Evolutionary conservation across 2,797 vertebrate species (phyloP).

Genomic region (Halcyon chelicuti): DNA sequence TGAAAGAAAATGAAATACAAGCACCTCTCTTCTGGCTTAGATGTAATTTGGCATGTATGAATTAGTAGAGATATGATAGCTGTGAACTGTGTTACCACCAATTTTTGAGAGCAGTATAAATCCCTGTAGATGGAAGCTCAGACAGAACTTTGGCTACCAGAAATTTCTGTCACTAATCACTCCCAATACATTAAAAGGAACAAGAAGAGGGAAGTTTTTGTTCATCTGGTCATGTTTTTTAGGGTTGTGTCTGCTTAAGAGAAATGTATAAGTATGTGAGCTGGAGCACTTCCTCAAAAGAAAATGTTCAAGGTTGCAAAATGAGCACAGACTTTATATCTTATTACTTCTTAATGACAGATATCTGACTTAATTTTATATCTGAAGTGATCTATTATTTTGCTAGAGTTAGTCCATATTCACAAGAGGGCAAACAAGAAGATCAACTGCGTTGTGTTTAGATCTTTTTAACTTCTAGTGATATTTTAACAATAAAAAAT

Average conservation of each 20-base stretch:
- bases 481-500: background rate
- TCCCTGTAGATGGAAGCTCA: background rate
- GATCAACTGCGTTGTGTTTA: background rate
- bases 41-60: slow-evolving; percentile 4
- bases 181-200: background rate
- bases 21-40: background rate
- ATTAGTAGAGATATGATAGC: slow-evolving; percentile 44
- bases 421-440: background rate
- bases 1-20: slow-evolving; percentile 57
- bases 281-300: background rate
- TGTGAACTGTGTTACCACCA: slow-evolving; percentile 23
- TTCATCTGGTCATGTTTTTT: background rate
- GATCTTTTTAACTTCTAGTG: background rate
- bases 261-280: background rate
- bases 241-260: background rate
- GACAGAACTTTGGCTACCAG: background rate
- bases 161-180: background rate
- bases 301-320: background rate
- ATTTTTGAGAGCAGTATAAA: slow-evolving; percentile 3
- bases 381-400: background rate
- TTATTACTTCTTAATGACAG: background rate
- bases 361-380: background rate
- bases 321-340: background rate
- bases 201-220: background rate
- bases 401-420: background rate